These are phyloP conservation scores for Larimichthys crocea DNA, from an alignment of 2,113 vertebrate genomes.

Conservation along the genomic window DNA sequence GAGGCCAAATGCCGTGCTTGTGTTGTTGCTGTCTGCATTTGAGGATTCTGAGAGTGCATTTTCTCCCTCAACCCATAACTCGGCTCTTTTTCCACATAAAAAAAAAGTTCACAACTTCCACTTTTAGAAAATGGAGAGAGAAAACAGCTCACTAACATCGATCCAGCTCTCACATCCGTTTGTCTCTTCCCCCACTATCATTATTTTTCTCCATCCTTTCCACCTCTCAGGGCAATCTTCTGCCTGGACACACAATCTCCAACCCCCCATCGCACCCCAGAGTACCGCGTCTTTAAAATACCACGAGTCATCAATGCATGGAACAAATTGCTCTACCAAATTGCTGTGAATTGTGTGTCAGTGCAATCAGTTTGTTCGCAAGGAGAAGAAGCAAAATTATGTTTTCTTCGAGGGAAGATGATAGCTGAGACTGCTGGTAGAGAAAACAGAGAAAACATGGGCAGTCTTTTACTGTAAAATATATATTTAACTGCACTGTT, in stretches of 20 bases:
- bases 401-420: conserved; percentile 12
- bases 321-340: conserved; percentile 73
- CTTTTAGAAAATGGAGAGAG: conserved; percentile 22
- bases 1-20: conserved; percentile 12
- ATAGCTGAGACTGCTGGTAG: conserved; percentile 17
- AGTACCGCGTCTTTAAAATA: conserved; percentile 51
- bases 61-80: neutral
- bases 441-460: neutral
- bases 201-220: conserved; percentile 48
- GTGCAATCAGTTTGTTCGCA: conserved; percentile 42
- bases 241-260: conserved; percentile 25
- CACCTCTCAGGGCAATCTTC: conserved; percentile 31
- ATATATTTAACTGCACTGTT: neutral
- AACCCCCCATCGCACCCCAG: neutral
- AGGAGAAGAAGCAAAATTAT: conserved; percentile 37
- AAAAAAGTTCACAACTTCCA: conserved; percentile 6
- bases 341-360: conserved; percentile 64
- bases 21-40: conserved; percentile 14
- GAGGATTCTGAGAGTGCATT: neutral
- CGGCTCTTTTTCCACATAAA: conserved; percentile 7
- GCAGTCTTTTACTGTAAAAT: neutral
- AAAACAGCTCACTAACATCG: conserved; percentile 46
- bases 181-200: conserved; percentile 24
- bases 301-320: conserved; percentile 56
- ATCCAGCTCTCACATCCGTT: conserved; percentile 34